Conservation (phyloP, 2,797 vertebrate genomes). For the Simalia tracyae region DNA sequence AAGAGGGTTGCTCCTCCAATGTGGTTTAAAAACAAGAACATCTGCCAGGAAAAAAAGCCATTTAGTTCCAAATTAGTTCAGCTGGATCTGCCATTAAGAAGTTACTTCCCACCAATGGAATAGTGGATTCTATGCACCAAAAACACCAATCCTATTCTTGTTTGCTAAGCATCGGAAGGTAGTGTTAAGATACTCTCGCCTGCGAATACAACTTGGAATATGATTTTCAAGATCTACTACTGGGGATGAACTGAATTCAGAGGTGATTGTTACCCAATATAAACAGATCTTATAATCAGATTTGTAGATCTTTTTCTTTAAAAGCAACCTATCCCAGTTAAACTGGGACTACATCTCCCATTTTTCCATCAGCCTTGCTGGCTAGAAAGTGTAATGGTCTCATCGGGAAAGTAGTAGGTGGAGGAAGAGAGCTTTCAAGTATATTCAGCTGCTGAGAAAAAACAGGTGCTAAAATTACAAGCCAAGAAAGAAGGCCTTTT, state of each 20-base stretch:
- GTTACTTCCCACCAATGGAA: background rate
- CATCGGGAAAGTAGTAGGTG: background rate
- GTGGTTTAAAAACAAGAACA: background rate
- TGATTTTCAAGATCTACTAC: background rate
- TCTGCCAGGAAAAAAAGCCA: background rate
- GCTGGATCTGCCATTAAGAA: background rate
- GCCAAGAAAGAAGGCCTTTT: background rate
- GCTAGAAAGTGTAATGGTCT: background rate
- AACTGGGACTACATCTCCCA: background rate
- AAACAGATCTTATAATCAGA: background rate
- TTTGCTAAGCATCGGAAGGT: background rate
- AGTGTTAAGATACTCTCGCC: background rate
- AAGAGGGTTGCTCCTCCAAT: background rate
- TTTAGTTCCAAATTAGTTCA: background rate
- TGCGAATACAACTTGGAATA: background rate
- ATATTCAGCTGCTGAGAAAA: background rate
- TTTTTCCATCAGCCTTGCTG: background rate
- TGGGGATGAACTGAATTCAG: background rate
- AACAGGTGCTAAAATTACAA: background rate
- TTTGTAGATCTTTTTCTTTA: background rate
- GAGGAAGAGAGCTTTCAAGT: background rate
- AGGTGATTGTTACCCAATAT: background rate
- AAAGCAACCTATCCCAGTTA: background rate
- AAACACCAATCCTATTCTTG: background rate
- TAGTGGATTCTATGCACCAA: background rate